Evolutionary conservation across 2,888 invertebrate species (phyloP).

Genomic region (Rotaria socialis): DNA sequence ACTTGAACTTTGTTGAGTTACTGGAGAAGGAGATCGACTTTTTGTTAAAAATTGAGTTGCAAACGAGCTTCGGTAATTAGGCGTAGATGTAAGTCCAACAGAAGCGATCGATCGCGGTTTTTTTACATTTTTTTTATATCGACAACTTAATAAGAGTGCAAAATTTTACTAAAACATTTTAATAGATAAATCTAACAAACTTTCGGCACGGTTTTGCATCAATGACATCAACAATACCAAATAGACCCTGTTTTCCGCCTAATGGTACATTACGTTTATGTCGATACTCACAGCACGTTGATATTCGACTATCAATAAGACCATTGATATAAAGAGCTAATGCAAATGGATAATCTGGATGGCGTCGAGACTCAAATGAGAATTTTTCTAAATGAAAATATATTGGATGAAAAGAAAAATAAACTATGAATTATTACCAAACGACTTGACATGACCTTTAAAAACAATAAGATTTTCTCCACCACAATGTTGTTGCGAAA

Average conservation of each 20-base stretch:
- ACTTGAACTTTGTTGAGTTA: neutral
- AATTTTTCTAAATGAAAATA: neutral
- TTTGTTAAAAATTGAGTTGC: neutral
- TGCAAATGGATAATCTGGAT: constrained; percentile 8
- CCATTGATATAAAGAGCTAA: neutral
- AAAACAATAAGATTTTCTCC: neutral
- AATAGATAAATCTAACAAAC: neutral
- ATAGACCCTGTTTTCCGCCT: neutral
- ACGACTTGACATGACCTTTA: neutral
- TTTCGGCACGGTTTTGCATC: neutral
- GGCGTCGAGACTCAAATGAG: neutral
- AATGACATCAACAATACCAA: neutral
- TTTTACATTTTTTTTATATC: neutral
- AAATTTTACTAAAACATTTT: neutral
- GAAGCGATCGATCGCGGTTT: neutral
- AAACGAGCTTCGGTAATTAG: neutral
- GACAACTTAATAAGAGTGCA: neutral
- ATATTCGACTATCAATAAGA: neutral
- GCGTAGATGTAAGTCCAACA: neutral
- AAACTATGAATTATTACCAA: neutral
- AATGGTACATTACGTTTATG: neutral
- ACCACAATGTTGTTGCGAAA: constrained; percentile 25
- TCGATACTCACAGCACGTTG: neutral
- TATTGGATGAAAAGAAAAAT: neutral
- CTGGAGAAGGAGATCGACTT: neutral